phyloP scores from a whole-genome alignment of 2,797 vertebrate genomes.

The Channallabes apus region DNA sequence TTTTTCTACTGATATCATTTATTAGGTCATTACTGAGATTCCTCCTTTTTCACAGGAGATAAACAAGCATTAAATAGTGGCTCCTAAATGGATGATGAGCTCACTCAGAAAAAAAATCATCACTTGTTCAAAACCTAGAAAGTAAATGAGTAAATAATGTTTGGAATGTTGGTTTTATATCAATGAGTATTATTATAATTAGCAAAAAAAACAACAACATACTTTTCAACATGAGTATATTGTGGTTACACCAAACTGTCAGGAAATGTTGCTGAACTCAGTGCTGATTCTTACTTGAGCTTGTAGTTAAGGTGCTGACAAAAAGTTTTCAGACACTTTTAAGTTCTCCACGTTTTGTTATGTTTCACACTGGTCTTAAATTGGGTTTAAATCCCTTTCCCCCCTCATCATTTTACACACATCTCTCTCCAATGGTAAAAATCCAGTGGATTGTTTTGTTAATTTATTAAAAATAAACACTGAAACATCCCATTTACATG shows the following conservation, averaged over 20 bases:
- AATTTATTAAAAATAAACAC: no score
- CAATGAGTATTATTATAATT: no score
- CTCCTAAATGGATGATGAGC: not conserved
- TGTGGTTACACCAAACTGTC: not conserved
- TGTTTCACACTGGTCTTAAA: no score
- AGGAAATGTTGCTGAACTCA: not conserved
- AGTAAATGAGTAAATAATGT: not conserved
- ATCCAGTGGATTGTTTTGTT: no score
- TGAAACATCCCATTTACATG: no score
- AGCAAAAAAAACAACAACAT: no score
- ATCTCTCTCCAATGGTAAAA: no score
- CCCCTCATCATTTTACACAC: no score
- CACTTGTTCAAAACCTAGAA: not conserved
- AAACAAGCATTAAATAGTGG: not conserved
- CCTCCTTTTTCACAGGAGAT: not conserved
- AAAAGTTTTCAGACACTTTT: no score
- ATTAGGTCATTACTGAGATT: not conserved
- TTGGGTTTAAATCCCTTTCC: no score
- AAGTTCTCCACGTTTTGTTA: no score
- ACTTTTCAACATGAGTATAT: not conserved
- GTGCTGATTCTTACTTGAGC: not conserved
- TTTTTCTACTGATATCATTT: conserved; percentile 35
- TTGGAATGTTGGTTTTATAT: not conserved
- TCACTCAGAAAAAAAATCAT: not conserved
- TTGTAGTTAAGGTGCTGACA: not conserved